Evolutionary conservation across 2,888 invertebrate species (phyloP).

Genomic region (Tricholauxania praeusta): DNA sequence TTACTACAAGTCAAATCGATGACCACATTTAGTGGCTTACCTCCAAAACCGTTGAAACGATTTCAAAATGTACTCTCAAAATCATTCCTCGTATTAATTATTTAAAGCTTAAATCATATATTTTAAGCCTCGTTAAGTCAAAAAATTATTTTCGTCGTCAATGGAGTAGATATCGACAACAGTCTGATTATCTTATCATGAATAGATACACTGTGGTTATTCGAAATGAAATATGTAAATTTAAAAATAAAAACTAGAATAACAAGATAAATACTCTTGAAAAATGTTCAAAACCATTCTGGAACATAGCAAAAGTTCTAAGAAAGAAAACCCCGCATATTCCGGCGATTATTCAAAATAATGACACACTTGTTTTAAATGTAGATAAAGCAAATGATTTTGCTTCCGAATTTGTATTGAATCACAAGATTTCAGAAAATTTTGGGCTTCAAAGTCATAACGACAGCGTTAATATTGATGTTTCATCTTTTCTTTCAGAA

Average conservation of each 20-base stretch:
- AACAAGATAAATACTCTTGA: constrained; percentile 23
- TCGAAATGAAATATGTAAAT: constrained; percentile 10
- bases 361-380: background rate
- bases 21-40: background rate
- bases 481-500: constrained; percentile 3
- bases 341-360: constrained; percentile 14
- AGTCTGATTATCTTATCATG: background rate
- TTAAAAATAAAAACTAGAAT: constrained; percentile 33
- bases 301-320: constrained; percentile 34
- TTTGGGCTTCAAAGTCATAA: background rate
- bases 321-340: constrained; percentile 23
- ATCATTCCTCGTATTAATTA: constrained; percentile 10
- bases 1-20: background rate
- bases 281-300: constrained; percentile 25
- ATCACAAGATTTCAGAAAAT: constrained; percentile 20
- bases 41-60: too few species aligned
- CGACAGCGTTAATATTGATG: background rate
- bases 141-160: constrained; percentile 7
- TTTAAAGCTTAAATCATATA: constrained; percentile 9
- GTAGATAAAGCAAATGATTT: constrained; percentile 27
- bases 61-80: background rate
- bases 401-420: constrained; percentile 11
- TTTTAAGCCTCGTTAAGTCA: constrained; percentile 11
- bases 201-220: constrained; percentile 14
- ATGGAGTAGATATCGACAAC: background rate